Base-by-base conservation (phyloP, 2,888 invertebrate species). In the Drosophila colorata region DNA sequence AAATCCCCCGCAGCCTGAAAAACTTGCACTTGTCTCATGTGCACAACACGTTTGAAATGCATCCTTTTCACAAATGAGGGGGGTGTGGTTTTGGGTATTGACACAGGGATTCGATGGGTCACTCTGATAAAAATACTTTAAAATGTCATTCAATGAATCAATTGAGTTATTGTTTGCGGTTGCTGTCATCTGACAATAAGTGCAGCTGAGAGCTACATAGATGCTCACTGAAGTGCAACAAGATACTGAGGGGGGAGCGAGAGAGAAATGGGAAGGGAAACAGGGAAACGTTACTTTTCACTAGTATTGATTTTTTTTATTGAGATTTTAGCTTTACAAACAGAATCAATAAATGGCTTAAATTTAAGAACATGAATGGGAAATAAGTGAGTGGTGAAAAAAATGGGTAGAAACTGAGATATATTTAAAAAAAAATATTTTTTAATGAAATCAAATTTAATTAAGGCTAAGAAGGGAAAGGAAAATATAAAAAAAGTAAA, bases 141-240 rank as follows among this genome's bases (percentile, higher is more conserved):
- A 71, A 52, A 28, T 47, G 35, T 25, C 44, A 66, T 43, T 55
- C 53, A 53, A 55, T 66, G 43, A 43, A 74, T 74, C 77, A 40
- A 74, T 71, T 72, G 72, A 67, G 55, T 52, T 76, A 61, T 76
- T 74, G 71, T 60, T 41, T 71, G 77, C 28, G 57, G 72, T 66
- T 16, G 38, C 44, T 61, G 37, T 51, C 52, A 52, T 69, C 72
- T 51, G 41, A 47, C 25, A 44, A 20, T 37, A 65, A 60, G 37
- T 59, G 58, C 71, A 59, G 55, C 56, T 48, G 35, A 57, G 40
- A 51, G 55, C 52, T 16, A 16, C 35, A 14, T 3, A 35, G 33
- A 28, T 28, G 28, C 16, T 14, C 23, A 23, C 2, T n/a, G 4
- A 23, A n/a, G 33, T 33, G 23, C 11, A 5, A 40, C n/a, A 8